Conservation (phyloP, 2,113 vertebrate genomes). For the Vicugna pacos region DNA sequence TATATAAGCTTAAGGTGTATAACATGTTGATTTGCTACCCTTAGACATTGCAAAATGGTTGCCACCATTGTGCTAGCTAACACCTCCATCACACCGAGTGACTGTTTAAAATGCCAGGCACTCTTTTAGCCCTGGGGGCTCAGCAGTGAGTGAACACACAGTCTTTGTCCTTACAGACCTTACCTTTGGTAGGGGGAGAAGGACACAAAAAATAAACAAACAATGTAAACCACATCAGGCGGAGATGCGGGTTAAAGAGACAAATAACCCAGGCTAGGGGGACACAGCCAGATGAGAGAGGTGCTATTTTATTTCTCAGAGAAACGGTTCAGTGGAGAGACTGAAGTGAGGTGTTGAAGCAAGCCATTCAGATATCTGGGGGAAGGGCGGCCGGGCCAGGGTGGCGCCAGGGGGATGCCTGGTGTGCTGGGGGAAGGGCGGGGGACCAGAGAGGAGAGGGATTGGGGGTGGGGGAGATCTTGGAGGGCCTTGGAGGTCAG, state of each 20-base stretch:
- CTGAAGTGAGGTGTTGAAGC: not conserved
- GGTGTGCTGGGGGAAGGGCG: not conserved
- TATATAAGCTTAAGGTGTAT: not conserved
- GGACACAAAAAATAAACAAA: not conserved
- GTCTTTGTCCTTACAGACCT: not conserved
- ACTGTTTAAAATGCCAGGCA: not conserved
- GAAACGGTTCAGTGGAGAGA: not conserved
- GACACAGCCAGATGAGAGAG: not conserved
- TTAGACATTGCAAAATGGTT: not conserved
- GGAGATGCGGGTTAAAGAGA: not conserved
- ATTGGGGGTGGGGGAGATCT: too few species aligned
- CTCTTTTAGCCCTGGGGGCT: not conserved
- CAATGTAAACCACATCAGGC: not conserved
- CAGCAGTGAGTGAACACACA: not conserved
- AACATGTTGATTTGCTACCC: not conserved
- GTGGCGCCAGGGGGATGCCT: not conserved
- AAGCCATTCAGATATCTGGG: too few species aligned
- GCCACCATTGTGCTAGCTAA: not conserved
- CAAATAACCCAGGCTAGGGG: not conserved
- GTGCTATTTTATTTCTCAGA: not conserved
- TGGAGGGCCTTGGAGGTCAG: not conserved
- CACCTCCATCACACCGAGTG: not conserved
- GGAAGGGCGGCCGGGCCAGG: not conserved
- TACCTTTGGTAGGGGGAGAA: not conserved
- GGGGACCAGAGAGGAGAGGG: not conserved